phyloP scores from a whole-genome alignment of 2,797 vertebrate genomes.

The Novumbra hubbsi region DNA sequence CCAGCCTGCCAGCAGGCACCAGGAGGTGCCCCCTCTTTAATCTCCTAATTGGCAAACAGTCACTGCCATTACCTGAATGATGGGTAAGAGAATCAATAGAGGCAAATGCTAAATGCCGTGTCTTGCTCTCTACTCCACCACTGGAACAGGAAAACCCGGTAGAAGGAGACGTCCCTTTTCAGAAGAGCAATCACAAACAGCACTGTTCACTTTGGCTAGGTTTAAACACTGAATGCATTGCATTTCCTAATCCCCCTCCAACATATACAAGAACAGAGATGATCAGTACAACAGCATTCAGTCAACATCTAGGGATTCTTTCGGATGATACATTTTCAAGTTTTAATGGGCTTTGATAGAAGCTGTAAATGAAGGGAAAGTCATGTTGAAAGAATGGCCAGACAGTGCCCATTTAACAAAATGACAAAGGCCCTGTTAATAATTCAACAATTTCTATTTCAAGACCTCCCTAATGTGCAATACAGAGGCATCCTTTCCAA shows the following conservation, averaged over 20 bases:
- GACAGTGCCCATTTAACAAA: conserved; percentile 43
- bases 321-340: neutral
- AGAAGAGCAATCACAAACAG: conserved; percentile 31
- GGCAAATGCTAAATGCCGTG: conserved; percentile 50
- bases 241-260: neutral
- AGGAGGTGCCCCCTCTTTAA: conserved; percentile 51
- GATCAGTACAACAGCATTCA: neutral
- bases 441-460: conserved; percentile 33
- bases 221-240: conserved; percentile 18
- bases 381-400: conserved; percentile 27
- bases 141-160: neutral
- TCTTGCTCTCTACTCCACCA: conserved; percentile 30
- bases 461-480: conserved; percentile 6
- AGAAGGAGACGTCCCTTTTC: neutral
- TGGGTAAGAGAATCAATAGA: conserved; percentile 60
- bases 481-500: neutral
- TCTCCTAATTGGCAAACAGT: conserved; percentile 64
- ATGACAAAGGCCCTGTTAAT: conserved; percentile 46
- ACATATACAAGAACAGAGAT: neutral
- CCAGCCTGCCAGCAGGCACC: conserved; percentile 23
- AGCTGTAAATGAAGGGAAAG: conserved; percentile 10
- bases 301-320: neutral
- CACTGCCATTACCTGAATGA: conserved; percentile 56
- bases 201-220: conserved; percentile 55
- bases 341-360: neutral